These are phyloP conservation scores for Holcopasites calliopsidis DNA, from an alignment of 1,140 invertebrate species.

Conservation along the genomic window DNA sequence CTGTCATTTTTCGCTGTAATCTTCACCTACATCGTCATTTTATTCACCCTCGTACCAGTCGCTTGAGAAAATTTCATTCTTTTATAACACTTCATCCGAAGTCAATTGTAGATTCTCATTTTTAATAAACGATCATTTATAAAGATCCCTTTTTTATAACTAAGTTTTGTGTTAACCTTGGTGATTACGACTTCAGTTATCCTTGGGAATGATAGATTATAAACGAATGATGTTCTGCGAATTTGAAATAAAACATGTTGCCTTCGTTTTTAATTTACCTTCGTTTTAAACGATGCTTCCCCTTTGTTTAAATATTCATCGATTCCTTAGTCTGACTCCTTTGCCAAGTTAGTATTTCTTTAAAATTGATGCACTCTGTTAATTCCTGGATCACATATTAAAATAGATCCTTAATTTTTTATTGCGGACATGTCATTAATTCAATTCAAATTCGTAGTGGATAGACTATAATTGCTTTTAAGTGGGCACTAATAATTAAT, in stretches of 20 bases:
- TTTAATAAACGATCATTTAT: constrained; percentile 26
- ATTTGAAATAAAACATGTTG: background rate
- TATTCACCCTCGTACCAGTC: constrained; percentile 59
- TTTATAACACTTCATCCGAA: background rate
- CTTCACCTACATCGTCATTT: constrained; percentile 63
- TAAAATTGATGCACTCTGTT: no score
- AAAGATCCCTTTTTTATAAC: background rate
- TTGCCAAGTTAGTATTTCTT: no score
- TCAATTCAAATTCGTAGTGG: no score
- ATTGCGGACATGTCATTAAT: no score
- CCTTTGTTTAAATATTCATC: no score
- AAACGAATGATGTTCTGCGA: background rate
- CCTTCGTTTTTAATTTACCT: background rate
- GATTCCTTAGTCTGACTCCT: no score
- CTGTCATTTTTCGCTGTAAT: constrained; percentile 58
- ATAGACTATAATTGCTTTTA: no score
- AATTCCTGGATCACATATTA: no score
- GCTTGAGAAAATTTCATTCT: background rate
- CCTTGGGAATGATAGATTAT: background rate
- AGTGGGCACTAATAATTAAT: no score
- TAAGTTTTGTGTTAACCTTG: background rate
- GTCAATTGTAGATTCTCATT: constrained; percentile 25
- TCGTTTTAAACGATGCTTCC: no score
- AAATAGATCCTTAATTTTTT: background rate
- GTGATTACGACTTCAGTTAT: background rate